Evolutionary conservation across 2,797 vertebrate species (phyloP).

Genomic region (Syndactyla subalaris): DNA sequence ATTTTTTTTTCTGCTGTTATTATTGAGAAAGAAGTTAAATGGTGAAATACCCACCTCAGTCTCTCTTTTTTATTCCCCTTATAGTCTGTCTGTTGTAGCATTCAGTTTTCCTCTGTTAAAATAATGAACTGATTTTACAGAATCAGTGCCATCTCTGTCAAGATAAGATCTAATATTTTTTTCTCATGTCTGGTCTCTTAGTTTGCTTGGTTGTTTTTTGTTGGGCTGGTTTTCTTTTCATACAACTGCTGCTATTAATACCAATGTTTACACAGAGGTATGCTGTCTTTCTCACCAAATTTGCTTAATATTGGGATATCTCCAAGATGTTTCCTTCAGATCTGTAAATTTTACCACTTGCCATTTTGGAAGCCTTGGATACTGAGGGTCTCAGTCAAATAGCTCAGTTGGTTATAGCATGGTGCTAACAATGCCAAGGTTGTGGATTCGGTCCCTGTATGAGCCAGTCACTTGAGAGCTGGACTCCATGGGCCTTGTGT

Average conservation of each 20-base stretch:
- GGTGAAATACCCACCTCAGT: constrained; percentile 15
- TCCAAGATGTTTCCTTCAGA: background rate
- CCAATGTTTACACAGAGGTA: background rate
- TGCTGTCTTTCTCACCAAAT: background rate
- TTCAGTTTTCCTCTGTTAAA: constrained; percentile 14
- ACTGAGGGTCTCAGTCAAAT: background rate
- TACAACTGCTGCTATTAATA: background rate
- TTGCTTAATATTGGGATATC: background rate
- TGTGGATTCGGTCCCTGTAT: background rate
- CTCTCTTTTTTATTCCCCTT: constrained; percentile 1
- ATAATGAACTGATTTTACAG: constrained; percentile 30
- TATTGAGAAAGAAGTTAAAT: constrained; percentile 15
- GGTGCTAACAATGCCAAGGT: background rate
- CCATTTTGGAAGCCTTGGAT: background rate
- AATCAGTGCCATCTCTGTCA: background rate
- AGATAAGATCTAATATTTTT: background rate
- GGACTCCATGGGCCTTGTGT: background rate
- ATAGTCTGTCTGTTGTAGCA: background rate
- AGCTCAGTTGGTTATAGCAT: background rate
- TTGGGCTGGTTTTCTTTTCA: background rate
- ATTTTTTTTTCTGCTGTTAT: background rate
- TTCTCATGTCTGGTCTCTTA: background rate
- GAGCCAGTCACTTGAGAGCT: background rate
- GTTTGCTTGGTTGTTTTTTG: background rate
- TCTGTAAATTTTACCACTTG: background rate